phyloP scores from a whole-genome alignment of 2,888 invertebrate genomes.

The Cylindroiulus punctatus region DNA sequence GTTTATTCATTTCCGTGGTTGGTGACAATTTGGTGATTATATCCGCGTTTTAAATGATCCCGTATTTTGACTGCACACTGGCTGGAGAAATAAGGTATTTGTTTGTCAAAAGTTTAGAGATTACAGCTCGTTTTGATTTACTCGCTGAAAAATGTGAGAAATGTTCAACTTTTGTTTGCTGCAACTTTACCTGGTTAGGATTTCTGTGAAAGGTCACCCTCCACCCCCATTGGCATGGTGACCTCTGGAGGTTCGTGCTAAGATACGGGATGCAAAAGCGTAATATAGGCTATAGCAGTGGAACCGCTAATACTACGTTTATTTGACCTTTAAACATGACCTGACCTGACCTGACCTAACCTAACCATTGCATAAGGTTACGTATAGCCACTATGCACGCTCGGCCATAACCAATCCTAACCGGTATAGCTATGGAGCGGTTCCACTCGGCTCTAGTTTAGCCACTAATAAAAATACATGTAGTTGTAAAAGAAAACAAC shows the following conservation, averaged over 20 bases:
- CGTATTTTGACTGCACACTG: slow-evolving; percentile 25
- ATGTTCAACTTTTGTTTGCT: background rate
- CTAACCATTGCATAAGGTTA: too few species aligned
- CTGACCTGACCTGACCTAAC: too few species aligned
- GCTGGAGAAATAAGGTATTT: background rate
- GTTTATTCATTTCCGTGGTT: slow-evolving; percentile 23
- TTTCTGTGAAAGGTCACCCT: background rate
- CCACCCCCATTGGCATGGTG: background rate
- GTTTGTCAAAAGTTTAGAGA: background rate
- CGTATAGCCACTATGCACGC: too few species aligned
- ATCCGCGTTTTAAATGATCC: slow-evolving; percentile 27
- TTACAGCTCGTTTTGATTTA: background rate
- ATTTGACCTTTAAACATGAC: too few species aligned
- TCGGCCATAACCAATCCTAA: too few species aligned
- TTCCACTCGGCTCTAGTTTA: too few species aligned
- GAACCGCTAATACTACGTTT: too few species aligned
- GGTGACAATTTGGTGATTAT: background rate
- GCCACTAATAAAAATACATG: too few species aligned
- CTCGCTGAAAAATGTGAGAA: background rate
- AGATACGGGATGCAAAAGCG: too few species aligned
- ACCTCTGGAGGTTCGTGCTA: background rate
- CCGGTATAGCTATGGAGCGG: too few species aligned
- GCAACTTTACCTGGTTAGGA: background rate
- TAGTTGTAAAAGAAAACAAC: too few species aligned
- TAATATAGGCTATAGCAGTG: too few species aligned